Evolutionary conservation across 1,140 invertebrate species (phyloP), one percentile per base, ranked within the genome.

Genomic region (Bombus haemorrhoidalis): DNA sequence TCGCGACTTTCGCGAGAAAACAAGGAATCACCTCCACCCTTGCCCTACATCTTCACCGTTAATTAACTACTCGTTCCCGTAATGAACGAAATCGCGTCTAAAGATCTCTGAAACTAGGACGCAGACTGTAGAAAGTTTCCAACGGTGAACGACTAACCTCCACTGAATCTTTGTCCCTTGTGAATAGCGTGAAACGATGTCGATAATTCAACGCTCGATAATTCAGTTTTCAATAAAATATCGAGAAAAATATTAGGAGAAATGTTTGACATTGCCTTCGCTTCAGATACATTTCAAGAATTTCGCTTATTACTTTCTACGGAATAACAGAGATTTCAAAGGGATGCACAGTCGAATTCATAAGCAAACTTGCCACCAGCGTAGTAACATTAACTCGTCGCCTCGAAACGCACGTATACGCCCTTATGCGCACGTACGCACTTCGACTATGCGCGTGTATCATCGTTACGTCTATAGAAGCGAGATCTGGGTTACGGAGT

Each of bases 401-500:
- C 85, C 81, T 22, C 34, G 39, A 34, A 43, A 74, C 72, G 59
- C 43, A 41, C 71, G 57, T 78, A 57, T 39, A 28, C 64, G 59
- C 15, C 39, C 80, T 82, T 53, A 75, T 39, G 57, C 66, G 57
- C 81, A 34, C 62, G 32, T 74, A 75, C 69, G 72, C 59, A n/a
- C 22, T 41, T 25, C 39, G 18, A 47, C 18, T 32, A 37, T 39
- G 28, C 68, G n/a, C 66, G 39, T 47, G 22, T 73, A 37, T 47
- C 72, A 41, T 39, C 62, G 59, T 32, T 66, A 72, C 71, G 34
- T 43, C 43, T 66, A 39, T 53, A 77, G 43, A 57, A 8, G 62
- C 57, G 62, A 71, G 64, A 91, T 88, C 86, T 90, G 76, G 86
- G 83, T 90, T 88, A 88, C 78, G 87, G 43, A 64, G 74, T 43